Evolutionary conservation across 1,140 invertebrate species (phyloP), one percentile per base, ranked within the genome.

Genomic region (Nasonia longicornis): DNA sequence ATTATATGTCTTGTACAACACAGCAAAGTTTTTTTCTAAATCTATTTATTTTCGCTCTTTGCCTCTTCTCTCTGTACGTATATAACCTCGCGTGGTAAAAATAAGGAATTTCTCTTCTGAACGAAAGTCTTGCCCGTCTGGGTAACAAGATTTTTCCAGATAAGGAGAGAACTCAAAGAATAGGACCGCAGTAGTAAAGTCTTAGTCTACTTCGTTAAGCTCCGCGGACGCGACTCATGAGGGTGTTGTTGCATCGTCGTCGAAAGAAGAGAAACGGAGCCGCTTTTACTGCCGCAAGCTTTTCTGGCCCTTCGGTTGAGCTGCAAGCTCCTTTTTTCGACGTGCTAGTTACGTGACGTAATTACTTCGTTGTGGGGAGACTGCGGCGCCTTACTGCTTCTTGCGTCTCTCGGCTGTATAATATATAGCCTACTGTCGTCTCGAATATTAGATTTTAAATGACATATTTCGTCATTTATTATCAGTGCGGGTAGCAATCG

Each of bases 271-370:
- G 29, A 70, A 78, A 71, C 20, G 58, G 67, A 48, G 75, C 63
- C 14, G 10, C 14, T 26, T 67, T 67, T 29, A 26, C 22, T 29
- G 7, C 70, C 20, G 64, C 29, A 69, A 67, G 26, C 77, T 78
- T 70, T 78, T 78, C 77, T 71, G 58, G 48, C 2, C 35, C 35
- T 73, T 29, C 29, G 35, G 45, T 79, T n/a, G 67, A 71, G 77
- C 67, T 79, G 58, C 70, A 71, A 71, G 67, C 29, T 71, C 7
- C 66, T 52, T 75, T 79, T 42, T 73, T 52, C 52, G 7, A 70
- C 16, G n/a, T 22, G n/a, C 77, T 69, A 73, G 77, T 79, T 79
- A 73, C 77, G 77, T 73, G 69, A 52, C 70, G 77, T 79, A 79
- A 79, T 79, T 79, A 79, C 70, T 73, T 72, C 2, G 52, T 52